Base-by-base conservation (phyloP, 2,113 vertebrate species). In the Muntiacus muntjak region DNA sequence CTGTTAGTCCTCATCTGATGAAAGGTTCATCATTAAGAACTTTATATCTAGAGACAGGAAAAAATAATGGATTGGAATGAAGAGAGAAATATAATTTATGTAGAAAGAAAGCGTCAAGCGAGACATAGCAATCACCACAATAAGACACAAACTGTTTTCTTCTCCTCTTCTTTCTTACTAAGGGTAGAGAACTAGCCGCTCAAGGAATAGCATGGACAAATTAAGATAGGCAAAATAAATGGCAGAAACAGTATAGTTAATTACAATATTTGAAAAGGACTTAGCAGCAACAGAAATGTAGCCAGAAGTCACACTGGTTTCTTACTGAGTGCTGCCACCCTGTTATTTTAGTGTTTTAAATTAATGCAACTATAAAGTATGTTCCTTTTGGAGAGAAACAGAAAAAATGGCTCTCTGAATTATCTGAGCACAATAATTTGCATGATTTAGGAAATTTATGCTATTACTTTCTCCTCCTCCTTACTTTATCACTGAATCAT, bases 271-370 rank as follows among this genome's bases (percentile, higher is more conserved):
- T 91, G 83, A 91, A 91, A 97, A 97, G 47, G 64, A 91, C 28
- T 97, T 93, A 97, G 57, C 95, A 97, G 98, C 96, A 98, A 98
- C 85, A 96, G 91, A 98, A 98, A 98, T 50, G 33, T 86, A 97
- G 95, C 91, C 91, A 94, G 95, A 96, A 97, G 96, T 81, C 85
- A 92, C 71, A 91, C n/a, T 97, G 96, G 98, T 98, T 98, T 97
- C 98, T 98, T 98, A 98, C 98, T 98, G 97, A 98, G 92, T 96
- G 92, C 96, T 98, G 98, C 94, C 97, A 97, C 94, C 87, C 86
- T 96, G 67, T 71, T 71, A 94, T 89, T 96, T 86, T 47, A 43
- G 26, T 94, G 82, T 88, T 94, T 97, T 58, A 84, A 97, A 89
- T 97, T 96, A 96, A 97, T 84, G 52, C 26, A 62, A 36, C 67